These are phyloP conservation scores for Drosophila mojavensis DNA, from an alignment of 1,140 invertebrate genomes.

Conservation along the genomic window DNA sequence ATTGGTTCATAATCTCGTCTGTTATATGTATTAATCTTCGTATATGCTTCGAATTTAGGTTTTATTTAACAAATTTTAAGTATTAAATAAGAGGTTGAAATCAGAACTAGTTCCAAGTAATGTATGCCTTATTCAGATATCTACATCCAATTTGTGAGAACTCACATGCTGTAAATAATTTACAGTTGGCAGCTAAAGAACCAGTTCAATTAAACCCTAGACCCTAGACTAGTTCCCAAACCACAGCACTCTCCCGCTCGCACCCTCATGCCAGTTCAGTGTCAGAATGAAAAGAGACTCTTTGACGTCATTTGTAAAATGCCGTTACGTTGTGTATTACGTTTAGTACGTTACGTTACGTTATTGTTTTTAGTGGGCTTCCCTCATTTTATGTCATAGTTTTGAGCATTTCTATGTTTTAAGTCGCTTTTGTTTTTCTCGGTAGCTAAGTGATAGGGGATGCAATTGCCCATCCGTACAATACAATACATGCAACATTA, in stretches of 20 bases:
- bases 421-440: slow-evolving; percentile 54
- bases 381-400: slow-evolving; percentile 49
- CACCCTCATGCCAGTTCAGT: slow-evolving; percentile 3
- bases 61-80: too few species aligned
- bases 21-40: too few species aligned
- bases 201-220: slow-evolving; percentile 1
- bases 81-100: too few species aligned
- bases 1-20: not conserved
- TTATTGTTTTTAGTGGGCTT: slow-evolving; percentile 62
- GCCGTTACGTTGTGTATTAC: slow-evolving; percentile 71
- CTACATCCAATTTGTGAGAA: too few species aligned
- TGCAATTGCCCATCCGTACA: slow-evolving; percentile 51
- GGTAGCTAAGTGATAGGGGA: slow-evolving; percentile 75
- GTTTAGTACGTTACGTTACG: slow-evolving; percentile 48
- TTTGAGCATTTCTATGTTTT: slow-evolving; percentile 66
- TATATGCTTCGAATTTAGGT: too few species aligned
- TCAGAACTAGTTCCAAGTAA: too few species aligned
- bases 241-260: slow-evolving; percentile 5
- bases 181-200: slow-evolving; percentile 27
- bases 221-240: not conserved
- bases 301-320: slow-evolving; percentile 75
- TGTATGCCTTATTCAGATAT: too few species aligned
- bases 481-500: slow-evolving; percentile 65
- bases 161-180: not conserved
- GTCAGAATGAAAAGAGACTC: slow-evolving; percentile 18